These are phyloP conservation scores for Elgaria multicarinata DNA, from an alignment of 2,113 vertebrate species.

Conservation along the genomic window DNA sequence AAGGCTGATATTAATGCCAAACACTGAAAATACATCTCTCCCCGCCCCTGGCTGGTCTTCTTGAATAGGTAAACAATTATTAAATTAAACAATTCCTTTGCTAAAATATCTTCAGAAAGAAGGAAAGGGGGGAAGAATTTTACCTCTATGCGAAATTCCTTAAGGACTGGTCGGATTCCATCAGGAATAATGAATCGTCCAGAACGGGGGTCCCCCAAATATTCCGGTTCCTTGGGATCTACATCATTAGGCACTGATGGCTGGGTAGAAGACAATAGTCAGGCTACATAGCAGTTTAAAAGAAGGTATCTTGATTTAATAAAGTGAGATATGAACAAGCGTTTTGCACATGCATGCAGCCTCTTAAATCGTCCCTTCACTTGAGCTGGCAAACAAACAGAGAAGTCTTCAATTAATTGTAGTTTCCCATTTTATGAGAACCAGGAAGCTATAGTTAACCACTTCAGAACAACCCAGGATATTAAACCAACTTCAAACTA, in stretches of 20 bases:
- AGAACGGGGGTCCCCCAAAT: conserved; percentile 68
- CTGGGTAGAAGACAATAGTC: conserved; percentile 65
- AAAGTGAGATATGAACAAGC: no score
- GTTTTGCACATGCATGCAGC: no score
- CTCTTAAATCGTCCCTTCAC: no score
- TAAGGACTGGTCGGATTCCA: conserved; percentile 85
- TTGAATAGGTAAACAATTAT: neutral
- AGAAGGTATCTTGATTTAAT: neutral
- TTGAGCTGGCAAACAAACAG: neutral
- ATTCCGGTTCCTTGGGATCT: conserved; percentile 82
- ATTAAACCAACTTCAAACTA: neutral
- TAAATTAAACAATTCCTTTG: neutral
- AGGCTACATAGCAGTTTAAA: neutral
- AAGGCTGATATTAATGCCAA: neutral
- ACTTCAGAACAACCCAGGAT: neutral
- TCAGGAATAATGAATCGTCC: conserved; percentile 84
- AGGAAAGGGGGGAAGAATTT: accelerated
- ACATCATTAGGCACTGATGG: conserved; percentile 84
- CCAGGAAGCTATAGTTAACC: neutral
- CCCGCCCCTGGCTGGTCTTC: neutral
- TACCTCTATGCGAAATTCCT: conserved; percentile 92
- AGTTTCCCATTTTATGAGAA: no score
- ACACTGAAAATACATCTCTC: neutral
- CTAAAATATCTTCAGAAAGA: accelerated
- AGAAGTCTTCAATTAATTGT: neutral